Percentiles rank a stretch among this genome's conserved stretches.
Conservation (phyloP, 1,140 invertebrate genomes). For the Drosophila pruinosa region DNA sequence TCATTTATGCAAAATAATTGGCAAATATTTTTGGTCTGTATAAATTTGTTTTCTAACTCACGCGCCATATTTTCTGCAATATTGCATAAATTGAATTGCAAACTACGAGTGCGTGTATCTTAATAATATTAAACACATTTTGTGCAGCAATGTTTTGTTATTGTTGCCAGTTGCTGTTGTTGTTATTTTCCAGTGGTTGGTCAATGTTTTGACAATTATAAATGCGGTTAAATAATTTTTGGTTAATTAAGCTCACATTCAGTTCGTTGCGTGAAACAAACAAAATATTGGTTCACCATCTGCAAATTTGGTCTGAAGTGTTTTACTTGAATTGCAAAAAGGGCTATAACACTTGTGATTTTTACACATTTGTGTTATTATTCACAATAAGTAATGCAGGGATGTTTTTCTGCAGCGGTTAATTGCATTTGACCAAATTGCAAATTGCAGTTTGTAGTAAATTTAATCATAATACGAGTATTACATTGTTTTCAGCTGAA, state of each 20-base stretch:
- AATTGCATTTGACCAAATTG: no score
- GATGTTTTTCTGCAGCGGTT: no score
- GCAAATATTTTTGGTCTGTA: neutral
- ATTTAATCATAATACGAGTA: no score
- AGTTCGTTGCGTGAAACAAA: neutral
- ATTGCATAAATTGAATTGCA: slow-evolving; percentile 47
- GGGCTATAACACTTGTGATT: neutral
- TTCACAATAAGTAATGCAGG: no score
- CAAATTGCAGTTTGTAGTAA: no score
- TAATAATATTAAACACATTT: slow-evolving; percentile 17
- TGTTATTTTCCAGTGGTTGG: slow-evolving; percentile 9
- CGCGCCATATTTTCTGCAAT: slow-evolving; percentile 40
- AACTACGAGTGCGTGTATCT: slow-evolving; percentile 26
- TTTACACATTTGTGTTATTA: no score
- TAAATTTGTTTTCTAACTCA: neutral
- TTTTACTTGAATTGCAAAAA: slow-evolving; percentile 9
- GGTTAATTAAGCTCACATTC: slow-evolving; percentile 55
- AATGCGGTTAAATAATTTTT: slow-evolving; percentile 66
- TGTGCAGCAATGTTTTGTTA: neutral
- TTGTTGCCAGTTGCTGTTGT: neutral
- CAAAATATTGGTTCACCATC: neutral
- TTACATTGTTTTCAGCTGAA: no score
- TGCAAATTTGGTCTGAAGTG: neutral
- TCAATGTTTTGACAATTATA: slow-evolving; percentile 53
- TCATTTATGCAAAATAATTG: slow-evolving; percentile 10